Evolutionary conservation across 2,797 vertebrate species (phyloP), one percentile per base, ranked within the genome.

Genomic region (Clamator glandarius): DNA sequence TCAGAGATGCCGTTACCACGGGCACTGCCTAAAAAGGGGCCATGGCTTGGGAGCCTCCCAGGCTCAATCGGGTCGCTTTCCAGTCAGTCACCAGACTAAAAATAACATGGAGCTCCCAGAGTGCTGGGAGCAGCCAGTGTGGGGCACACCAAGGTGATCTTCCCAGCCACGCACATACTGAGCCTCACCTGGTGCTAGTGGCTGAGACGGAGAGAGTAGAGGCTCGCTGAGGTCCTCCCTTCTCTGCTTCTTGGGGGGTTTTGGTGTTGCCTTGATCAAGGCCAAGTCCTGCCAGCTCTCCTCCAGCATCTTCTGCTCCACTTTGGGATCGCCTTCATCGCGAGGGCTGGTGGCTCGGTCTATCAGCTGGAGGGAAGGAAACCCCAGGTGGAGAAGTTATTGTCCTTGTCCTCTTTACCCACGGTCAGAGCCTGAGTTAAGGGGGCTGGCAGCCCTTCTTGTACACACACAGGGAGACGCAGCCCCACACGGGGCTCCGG

Each of bases 211-310:
- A 28, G 70, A 54, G 2, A 93, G 76, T 80, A 96, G 14, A 1
- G 96, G 96, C 51, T 95, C 69, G 1, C 97, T 97, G 46, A 97
- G 96, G 39, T 97, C 96, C n/a, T 94, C 80, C 18, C 95, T 97
- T 1, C 87, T 95, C 29, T 98, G 97, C 88, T 95, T 98, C 83
- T 92, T 97, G 62, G 97, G 87, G 21, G 98, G 73, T 29, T 98
- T 98, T 5, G 98, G 98, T 0, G 98, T 98, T 3, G 98, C 59
- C 29, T 98, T 99, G 66, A 98, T 98, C 93, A 99, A 90, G 66
- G 97, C 96, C 81, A 99, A 91, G 93, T 99, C 99, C 96, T 99
- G 99, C 99, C 99, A 99, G 97, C 98, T 98, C 70, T 99, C 98
- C 76, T 97, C 97, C 2, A 98, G 95, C 94, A 98, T 97, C 79